A percentile compares a stretch with the other conserved stretches of the same genome.
Conservation (phyloP, 2,797 vertebrate genomes). For the Chelidonichthys spinosus region DNA sequence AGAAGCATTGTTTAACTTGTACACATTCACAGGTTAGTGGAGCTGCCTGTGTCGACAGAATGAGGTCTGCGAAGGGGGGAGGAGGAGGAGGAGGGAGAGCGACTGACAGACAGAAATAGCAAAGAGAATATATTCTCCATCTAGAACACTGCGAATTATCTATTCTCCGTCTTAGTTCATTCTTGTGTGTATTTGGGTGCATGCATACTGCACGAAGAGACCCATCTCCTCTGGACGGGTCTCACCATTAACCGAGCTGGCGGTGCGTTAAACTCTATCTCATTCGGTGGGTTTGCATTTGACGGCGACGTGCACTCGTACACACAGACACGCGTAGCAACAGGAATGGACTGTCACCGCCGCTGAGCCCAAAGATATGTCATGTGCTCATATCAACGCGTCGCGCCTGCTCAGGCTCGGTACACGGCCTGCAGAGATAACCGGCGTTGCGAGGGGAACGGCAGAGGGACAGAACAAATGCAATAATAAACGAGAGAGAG, state of each 20-base stretch:
- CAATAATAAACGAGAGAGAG: slow-evolving; percentile 59
- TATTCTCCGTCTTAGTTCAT: slow-evolving; percentile 19
- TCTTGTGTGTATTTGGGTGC: slow-evolving; percentile 24
- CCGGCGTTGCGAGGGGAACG: slow-evolving; percentile 47
- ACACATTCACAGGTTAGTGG: slow-evolving; percentile 52
- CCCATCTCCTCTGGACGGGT: slow-evolving; percentile 37
- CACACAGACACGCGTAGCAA: slow-evolving; percentile 18
- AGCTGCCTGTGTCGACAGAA: slow-evolving; percentile 67
- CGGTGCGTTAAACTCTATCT: slow-evolving; percentile 53
- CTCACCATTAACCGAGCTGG: slow-evolving; percentile 45
- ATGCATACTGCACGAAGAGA: slow-evolving; percentile 12
- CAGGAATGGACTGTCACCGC: slow-evolving; percentile 35
- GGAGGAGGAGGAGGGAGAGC: slow-evolving; percentile 48
- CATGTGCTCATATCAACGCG: slow-evolving; percentile 65
- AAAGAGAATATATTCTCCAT: slow-evolving; percentile 29
- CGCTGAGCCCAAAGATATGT: slow-evolving; percentile 62
- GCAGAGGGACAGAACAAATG: slow-evolving; percentile 69
- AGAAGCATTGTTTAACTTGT: slow-evolving; percentile 61
- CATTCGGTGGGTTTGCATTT: slow-evolving; percentile 56
- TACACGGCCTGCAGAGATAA: slow-evolving; percentile 61
- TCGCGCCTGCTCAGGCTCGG: slow-evolving; percentile 59
- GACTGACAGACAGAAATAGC: slow-evolving; percentile 30
- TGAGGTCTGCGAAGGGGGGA: slow-evolving; percentile 61
- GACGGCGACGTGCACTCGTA: slow-evolving; percentile 23
- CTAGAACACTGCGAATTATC: slow-evolving; percentile 30